A percentile compares a stretch with the other conserved stretches of the same genome.
These are phyloP conservation scores for Rhinichthys klamathensis DNA, from an alignment of 2,113 vertebrate species.

Conservation along the genomic window DNA sequence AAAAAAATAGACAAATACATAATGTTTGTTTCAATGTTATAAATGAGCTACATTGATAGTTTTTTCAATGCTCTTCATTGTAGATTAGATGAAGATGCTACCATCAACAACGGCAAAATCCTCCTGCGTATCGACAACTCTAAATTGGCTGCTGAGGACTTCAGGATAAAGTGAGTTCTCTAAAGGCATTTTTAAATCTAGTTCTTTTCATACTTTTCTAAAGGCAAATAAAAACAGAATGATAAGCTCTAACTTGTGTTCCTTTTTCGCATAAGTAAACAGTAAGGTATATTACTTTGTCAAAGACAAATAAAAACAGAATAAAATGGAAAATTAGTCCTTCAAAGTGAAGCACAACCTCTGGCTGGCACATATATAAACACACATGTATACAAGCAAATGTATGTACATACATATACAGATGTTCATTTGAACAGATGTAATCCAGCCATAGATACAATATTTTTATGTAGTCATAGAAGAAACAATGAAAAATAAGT, in stretches of 20 bases:
- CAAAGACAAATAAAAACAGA: not conserved
- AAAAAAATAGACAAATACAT: not conserved
- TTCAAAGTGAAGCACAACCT: not conserved
- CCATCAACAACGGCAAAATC: conserved; percentile 80
- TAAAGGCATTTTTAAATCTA: conserved; percentile 36
- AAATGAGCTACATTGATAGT: not conserved
- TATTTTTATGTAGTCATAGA: no score
- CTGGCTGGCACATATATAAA: not conserved
- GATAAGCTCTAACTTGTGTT: not conserved
- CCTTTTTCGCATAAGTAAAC: not conserved
- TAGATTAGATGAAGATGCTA: conserved; percentile 83
- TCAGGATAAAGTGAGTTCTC: conserved; percentile 92
- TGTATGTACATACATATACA: not conserved
- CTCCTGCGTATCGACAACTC: conserved; percentile 91
- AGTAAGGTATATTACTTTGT: not conserved
- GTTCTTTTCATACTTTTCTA: not conserved
- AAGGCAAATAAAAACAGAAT: no score
- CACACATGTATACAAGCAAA: not conserved
- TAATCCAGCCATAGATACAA: no score
- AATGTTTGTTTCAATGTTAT: not conserved
- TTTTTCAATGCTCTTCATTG: conserved; percentile 28
- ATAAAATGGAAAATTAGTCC: not conserved
- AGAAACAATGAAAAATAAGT: not conserved
- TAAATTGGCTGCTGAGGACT: conserved; percentile 91
- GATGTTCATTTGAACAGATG: not conserved